A percentile compares a stretch with the other conserved stretches of the same genome.
Evolutionary conservation across 2,888 invertebrate genomes (phyloP).

Genomic region (Trissolcus japonicus): DNA sequence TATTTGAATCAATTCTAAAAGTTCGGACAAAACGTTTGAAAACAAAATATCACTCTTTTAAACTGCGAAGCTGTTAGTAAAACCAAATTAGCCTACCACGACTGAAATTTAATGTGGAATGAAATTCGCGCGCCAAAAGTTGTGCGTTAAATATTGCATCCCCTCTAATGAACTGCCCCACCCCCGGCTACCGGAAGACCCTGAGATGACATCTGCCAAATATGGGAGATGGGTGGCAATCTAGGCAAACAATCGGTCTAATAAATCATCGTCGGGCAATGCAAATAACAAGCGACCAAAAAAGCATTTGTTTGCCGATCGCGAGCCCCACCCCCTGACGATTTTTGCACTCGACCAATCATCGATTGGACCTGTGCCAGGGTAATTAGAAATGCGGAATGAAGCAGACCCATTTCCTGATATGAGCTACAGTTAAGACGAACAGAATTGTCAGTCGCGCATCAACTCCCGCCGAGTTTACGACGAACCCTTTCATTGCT

Average conservation of each 20-base stretch:
- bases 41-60: no score
- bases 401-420: constrained; percentile 50
- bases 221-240: constrained; percentile 13
- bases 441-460: constrained; percentile 52
- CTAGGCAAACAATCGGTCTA: background rate
- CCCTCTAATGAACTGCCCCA: background rate
- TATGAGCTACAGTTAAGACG: constrained; percentile 34
- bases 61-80: no score
- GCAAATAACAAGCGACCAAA: constrained; percentile 32
- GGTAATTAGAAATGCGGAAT: constrained; percentile 62
- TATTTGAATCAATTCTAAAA: no score
- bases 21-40: no score
- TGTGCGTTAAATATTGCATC: constrained; percentile 9
- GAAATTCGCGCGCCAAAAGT: constrained; percentile 1
- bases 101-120: background rate
- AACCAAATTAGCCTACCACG: background rate
- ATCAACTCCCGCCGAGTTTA: constrained; percentile 31
- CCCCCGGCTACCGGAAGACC: constrained; percentile 15
- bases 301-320: constrained; percentile 29
- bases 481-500: constrained; percentile 3
- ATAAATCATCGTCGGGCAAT: constrained; percentile 26
- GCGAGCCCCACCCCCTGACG: background rate
- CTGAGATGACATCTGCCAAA: constrained; percentile 21
- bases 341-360: constrained; percentile 49
- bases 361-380: constrained; percentile 55